Percentiles rank a stretch among this genome's conserved stretches.
Evolutionary conservation across 2,113 vertebrate species (phyloP).

Genomic region (Semnopithecus entellus): DNA sequence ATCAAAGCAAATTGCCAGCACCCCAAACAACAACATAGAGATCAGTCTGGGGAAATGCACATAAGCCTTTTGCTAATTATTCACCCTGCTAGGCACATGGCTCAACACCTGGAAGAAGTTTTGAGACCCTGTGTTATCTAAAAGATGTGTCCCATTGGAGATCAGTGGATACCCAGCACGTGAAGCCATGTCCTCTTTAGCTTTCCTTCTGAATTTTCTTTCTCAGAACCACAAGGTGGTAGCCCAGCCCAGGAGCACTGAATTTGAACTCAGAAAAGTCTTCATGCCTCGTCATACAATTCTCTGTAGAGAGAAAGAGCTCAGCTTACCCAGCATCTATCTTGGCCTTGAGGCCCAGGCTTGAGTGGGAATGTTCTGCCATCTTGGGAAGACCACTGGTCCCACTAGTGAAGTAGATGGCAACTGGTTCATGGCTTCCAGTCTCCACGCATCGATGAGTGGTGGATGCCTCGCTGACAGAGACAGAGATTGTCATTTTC

Average conservation of each 20-base stretch:
- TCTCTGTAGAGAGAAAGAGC: background rate
- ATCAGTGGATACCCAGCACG: too few species aligned
- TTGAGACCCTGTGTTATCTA: background rate
- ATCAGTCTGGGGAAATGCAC: background rate
- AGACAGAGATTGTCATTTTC: background rate
- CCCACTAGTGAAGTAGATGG: slow-evolving; percentile 88
- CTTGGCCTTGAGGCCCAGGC: slow-evolving; percentile 76
- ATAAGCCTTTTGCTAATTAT: background rate
- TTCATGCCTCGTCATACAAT: background rate
- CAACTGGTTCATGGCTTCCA: slow-evolving; percentile 80
- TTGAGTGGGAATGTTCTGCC: slow-evolving; percentile 84
- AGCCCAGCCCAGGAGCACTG: background rate
- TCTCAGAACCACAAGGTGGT: background rate
- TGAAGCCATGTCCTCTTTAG: background rate
- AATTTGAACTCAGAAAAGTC: background rate
- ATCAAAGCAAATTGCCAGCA: background rate
- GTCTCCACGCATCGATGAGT: slow-evolving; percentile 77
- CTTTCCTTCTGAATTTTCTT: background rate
- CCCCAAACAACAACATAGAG: background rate
- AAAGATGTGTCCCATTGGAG: background rate
- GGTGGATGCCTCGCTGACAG: slow-evolving; percentile 27
- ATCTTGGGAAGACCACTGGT: slow-evolving; percentile 87
- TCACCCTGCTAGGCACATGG: background rate
- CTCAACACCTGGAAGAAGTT: background rate
- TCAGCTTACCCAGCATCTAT: slow-evolving; percentile 51